Evolutionary conservation across 2,113 vertebrate genomes (phyloP), one percentile per base, ranked within the genome.

Genomic region (Rana temporaria): DNA sequence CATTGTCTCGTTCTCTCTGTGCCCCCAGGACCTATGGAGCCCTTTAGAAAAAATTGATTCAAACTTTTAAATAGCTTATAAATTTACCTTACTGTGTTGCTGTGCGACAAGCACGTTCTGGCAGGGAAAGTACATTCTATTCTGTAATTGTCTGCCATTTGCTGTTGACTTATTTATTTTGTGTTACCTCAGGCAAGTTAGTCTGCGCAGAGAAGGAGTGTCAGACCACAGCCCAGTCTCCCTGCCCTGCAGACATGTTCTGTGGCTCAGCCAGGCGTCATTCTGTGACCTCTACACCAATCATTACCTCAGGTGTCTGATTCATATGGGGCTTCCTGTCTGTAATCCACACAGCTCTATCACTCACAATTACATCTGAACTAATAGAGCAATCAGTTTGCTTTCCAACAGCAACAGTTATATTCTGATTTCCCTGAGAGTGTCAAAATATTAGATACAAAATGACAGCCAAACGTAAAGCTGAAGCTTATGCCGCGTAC

Each of bases 221-320:
- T 15, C 71, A 60, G n/a, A 52, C 81, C 63, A 1, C 80, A 67
- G 71, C 48, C 69, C 20, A 2, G 30, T 57, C 53, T 83, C 32
- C 63, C 63, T 83, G 18, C 55, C 72, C 81, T 68, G 30, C 63
- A 59, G 81, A 26, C 81, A 60, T 76, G 55, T 66, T 76, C 12
- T 32, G 64, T 20, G 42, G 48, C 38, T 83, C 71, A 76, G 71
- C 53, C 26, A 53, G 32, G 70, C 24, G 80, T 82, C 80, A 83
- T 68, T 76, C 18, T 53, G 22, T 81, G 79, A 81, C 57, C 69
- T 53, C 64, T 75, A 53, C 81, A 17, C 42, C 71, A 59, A 83
- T 76, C 81, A 82, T 57, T 75, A 65, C 80, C 42, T 75, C 11
- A 42, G n/a, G 62, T 24, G 32, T 60, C 71, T 83, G 81, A 82